These are phyloP conservation scores for Abramis brama DNA, from an alignment of 2,113 vertebrate species.

Conservation along the genomic window DNA sequence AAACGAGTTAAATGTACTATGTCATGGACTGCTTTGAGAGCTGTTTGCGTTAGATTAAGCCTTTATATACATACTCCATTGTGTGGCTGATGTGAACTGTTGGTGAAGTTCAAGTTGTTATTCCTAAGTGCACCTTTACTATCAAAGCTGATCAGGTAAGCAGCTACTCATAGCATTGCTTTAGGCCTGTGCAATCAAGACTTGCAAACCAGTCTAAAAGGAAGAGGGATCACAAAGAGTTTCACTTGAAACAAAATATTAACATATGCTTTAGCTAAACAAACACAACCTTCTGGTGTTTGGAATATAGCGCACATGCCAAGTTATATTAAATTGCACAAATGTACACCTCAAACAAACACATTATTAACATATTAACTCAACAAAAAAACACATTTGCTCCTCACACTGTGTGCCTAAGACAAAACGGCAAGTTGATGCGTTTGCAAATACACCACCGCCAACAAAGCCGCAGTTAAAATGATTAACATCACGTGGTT, in stretches of 20 bases:
- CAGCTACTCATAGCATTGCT: not conserved
- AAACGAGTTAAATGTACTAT: too few species aligned
- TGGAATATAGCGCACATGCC: not conserved
- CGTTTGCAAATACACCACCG: not conserved
- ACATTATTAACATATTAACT: not conserved
- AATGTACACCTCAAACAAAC: not conserved
- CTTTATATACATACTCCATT: not conserved
- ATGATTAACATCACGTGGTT: constrained; percentile 41
- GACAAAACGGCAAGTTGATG: not conserved
- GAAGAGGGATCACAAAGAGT: not conserved
- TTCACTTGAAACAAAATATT: not conserved
- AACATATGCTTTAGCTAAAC: not conserved
- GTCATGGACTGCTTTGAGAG: not conserved
- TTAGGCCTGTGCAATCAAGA: not conserved
- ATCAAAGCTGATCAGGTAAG: not conserved
- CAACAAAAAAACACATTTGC: not conserved
- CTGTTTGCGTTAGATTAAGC: not conserved
- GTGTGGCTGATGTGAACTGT: not conserved
- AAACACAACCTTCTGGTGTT: not conserved
- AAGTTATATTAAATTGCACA: not conserved
- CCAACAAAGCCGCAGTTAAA: constrained; percentile 36
- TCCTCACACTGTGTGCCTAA: not conserved
- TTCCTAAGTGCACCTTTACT: not conserved
- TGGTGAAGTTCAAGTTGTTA: not conserved
- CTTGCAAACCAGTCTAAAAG: not conserved